Conservation (phyloP, 2,888 invertebrate species). For the Cantharis rufa region DNA sequence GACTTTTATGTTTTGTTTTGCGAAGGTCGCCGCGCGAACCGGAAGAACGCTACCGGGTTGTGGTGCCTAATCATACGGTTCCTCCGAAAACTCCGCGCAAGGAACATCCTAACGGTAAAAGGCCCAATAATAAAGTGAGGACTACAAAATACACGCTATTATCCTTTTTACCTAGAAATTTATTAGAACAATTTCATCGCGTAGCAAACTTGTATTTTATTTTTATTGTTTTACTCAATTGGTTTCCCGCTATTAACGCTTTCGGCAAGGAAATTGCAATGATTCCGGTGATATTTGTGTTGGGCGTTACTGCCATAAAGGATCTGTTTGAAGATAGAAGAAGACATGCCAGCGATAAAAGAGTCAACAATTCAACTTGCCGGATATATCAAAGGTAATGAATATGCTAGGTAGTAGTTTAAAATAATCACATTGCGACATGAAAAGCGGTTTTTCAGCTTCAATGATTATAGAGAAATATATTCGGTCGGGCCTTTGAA, state of each 20-base stretch:
- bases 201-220: slow-evolving; percentile 98
- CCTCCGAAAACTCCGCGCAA: slow-evolving; percentile 78
- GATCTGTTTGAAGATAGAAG: slow-evolving; percentile 94
- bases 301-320: slow-evolving; percentile 91
- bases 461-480: background rate
- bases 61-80: slow-evolving; percentile 85
- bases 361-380: slow-evolving; percentile 92
- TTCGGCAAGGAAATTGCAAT: slow-evolving; percentile 96
- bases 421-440: background rate
- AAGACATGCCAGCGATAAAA: slow-evolving; percentile 85
- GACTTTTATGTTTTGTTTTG: slow-evolving; percentile 65
- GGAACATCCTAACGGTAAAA: slow-evolving; percentile 82
- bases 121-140: slow-evolving; percentile 83
- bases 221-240: slow-evolving; percentile 93
- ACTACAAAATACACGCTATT: slow-evolving; percentile 94
- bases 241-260: slow-evolving; percentile 92
- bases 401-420: background rate
- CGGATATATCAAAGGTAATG: slow-evolving; percentile 84
- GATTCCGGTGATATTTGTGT: slow-evolving; percentile 92
- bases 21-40: slow-evolving; percentile 65
- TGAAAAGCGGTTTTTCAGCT: background rate
- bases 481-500: background rate
- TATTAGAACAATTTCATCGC: slow-evolving; percentile 96
- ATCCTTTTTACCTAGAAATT: slow-evolving; percentile 93
- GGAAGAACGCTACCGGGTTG: slow-evolving; percentile 67